These are phyloP conservation scores for Cataglyphis hispanica DNA, from an alignment of 1,140 invertebrate species.

Conservation along the genomic window DNA sequence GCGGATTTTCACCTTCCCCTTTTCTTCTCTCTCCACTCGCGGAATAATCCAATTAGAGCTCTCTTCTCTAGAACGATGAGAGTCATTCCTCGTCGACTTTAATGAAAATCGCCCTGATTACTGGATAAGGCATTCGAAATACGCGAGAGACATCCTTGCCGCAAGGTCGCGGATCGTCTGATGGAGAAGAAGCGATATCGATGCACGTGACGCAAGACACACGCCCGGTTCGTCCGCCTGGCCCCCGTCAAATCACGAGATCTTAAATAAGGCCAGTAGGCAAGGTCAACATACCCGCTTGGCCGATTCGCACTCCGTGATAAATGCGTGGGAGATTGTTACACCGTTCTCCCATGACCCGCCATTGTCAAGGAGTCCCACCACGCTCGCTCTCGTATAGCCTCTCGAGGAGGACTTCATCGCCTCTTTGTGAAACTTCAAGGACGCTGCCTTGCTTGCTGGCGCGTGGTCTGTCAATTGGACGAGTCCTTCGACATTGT, in stretches of 20 bases:
- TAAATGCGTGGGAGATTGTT: slow-evolving; percentile 80
- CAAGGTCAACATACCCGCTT: slow-evolving; percentile 79
- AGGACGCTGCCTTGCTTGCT: slow-evolving; percentile 59
- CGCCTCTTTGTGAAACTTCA: slow-evolving; percentile 38
- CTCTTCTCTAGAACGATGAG: slow-evolving; percentile 10
- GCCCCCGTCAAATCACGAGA: slow-evolving; percentile 46
- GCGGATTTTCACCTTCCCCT: slow-evolving; percentile 50
- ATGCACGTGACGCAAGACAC: slow-evolving; percentile 58
- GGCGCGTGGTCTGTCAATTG: not conserved
- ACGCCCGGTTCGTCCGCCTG: not conserved
- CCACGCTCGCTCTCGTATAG: slow-evolving; percentile 35
- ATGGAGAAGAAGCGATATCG: slow-evolving; percentile 17
- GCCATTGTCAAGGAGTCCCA: slow-evolving; percentile 80
- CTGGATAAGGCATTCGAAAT: not conserved
- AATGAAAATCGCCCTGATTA: slow-evolving; percentile 16
- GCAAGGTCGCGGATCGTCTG: slow-evolving; percentile 49
- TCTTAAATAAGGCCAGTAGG: slow-evolving; percentile 80
- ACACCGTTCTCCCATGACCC: slow-evolving; percentile 82
- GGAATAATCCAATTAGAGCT: slow-evolving; percentile 48
- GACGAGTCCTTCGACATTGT: slow-evolving; percentile 18
- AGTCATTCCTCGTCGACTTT: not conserved
- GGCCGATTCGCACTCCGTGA: slow-evolving; percentile 66
- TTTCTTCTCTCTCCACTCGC: not conserved
- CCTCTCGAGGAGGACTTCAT: slow-evolving; percentile 61
- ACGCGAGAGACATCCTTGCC: slow-evolving; percentile 25